Base-by-base conservation (phyloP, 2,113 vertebrate genomes). In the Amphiprion percula region DNA sequence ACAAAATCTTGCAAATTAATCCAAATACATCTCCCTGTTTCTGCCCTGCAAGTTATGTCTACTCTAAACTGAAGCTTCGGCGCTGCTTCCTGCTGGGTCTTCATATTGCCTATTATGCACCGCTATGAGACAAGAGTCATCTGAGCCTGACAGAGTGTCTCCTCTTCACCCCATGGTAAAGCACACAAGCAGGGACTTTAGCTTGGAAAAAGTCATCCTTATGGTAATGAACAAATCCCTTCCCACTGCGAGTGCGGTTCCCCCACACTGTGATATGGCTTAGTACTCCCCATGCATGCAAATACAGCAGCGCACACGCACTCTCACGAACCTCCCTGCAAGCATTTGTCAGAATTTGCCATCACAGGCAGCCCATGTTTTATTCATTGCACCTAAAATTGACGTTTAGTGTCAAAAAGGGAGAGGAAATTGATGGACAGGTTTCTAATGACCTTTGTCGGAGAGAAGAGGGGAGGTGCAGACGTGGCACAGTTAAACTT, bases 181-280 rank as follows among this genome's bases (percentile, higher is more conserved):
- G 65, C 66, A 79, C 72, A 88, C 21, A 60, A 26, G 66, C 61
- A 52, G 71, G 33, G 39, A 66, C 19, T 46, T 68, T 23, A 63
- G 82, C 65, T 71, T 41, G 55, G 71, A 88, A 14, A 79, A 68
- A 85, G 53, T 82, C 77, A 63, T 67, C 82, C 33, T 82, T 9
- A 70, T 78, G 50, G 66, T 83, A 89, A 90, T 83, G 74, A 91
- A 90, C 79, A 71, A 79, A 74, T 75, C 68, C 62, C 73, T 68
- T 81, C 86, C 53, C 76, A 74, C 81, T 77, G 84, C 2, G 78
- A 87, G 33, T 12, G 26, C 68, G 72, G 76, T 91, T 83, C 85
- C 84, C 88, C 49, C 90, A 80, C 66, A 72, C 83, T 71, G 84
- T 14, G 80, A 79, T 56, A 70, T 67, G 69, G 64, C 63, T 79